Base-by-base conservation (phyloP, 2,888 invertebrate genomes). In the Meta bourneti region DNA sequence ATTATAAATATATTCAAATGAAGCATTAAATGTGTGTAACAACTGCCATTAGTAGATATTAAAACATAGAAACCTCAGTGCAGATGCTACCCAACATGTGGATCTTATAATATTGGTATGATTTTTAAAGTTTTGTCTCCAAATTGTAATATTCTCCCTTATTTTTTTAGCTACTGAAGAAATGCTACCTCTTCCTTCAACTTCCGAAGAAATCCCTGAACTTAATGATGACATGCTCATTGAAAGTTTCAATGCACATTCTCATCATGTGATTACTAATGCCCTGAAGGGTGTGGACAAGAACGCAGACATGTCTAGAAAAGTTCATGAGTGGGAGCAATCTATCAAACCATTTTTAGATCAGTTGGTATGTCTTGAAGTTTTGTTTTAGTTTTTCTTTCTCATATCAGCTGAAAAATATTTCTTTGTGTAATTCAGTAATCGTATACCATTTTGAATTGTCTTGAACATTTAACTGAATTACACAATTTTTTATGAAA, bases 271-370 rank as follows among this genome's bases (percentile, higher is more conserved):
- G 6, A 81, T 74, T 71, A 81, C 19, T 16, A 71, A 83, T 34
- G 85, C 80, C 2, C 19, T 86, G 6, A 8, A 16, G 8, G 34
- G 69, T 11, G 70, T 74, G 20, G 34, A 54, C 51, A 16, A 71
- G 69, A 86, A 79, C 16, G 34, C 90, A 13, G 90, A 91, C 7
- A 77, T 86, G 2, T 49, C 81, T 19, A 48, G 69, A 19, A 70
- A 19, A 49, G 54, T 82, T 19, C 75, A 71, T 6, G 81, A 51
- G 7, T 91, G 86, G 86, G 81, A 91, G 20, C 13, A 19, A 49
- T 52, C 7, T 9, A 48, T 91, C 8, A 70, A n/a, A 11, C 90
- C 90, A 1, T 91, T 82, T 20, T 69, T 91, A 51, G 81, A 81
- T 6, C 81, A 78, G 69, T n/a, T 82, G 19, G 90, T 91, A 69